Percentiles rank a stretch among this genome's conserved stretches.
These are phyloP conservation scores for Dryobota labecula DNA, from an alignment of 2,888 invertebrate genomes.

Conservation along the genomic window DNA sequence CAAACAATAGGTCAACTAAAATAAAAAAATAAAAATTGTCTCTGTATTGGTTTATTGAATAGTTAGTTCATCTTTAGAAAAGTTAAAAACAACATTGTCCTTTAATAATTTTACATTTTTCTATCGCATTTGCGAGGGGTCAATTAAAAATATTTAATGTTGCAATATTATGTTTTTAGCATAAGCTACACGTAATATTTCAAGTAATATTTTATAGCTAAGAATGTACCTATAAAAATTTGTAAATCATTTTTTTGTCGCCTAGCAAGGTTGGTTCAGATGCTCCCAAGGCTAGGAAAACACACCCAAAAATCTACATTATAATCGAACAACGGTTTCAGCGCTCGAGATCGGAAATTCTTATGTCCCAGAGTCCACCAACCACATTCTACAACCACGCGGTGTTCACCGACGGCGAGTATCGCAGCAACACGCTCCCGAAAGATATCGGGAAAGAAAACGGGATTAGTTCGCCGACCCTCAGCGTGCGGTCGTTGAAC, in stretches of 20 bases:
- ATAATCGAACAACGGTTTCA: constrained; percentile 75
- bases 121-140: neutral
- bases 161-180: neutral
- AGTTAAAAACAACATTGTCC: neutral
- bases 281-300: constrained; percentile 43
- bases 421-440: constrained; percentile 72
- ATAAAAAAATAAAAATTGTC: no score
- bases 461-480: constrained; percentile 74
- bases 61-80: no score
- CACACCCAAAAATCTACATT: constrained; percentile 49
- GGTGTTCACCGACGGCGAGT: constrained; percentile 59
- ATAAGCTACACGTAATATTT: no score
- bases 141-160: neutral
- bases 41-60: no score
- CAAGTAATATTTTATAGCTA: neutral
- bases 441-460: constrained; percentile 66
- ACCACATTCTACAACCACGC: constrained; percentile 71
- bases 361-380: constrained; percentile 85
- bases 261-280: constrained; percentile 18
- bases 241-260: constrained; percentile 5
- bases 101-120: neutral
- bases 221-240: neutral
- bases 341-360: constrained; percentile 85
- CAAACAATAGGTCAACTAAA: neutral
- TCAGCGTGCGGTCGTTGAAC: constrained; percentile 75